These are phyloP conservation scores for Enteromius trimaculatus DNA, from an alignment of 2,797 vertebrate genomes.

Conservation along the genomic window DNA sequence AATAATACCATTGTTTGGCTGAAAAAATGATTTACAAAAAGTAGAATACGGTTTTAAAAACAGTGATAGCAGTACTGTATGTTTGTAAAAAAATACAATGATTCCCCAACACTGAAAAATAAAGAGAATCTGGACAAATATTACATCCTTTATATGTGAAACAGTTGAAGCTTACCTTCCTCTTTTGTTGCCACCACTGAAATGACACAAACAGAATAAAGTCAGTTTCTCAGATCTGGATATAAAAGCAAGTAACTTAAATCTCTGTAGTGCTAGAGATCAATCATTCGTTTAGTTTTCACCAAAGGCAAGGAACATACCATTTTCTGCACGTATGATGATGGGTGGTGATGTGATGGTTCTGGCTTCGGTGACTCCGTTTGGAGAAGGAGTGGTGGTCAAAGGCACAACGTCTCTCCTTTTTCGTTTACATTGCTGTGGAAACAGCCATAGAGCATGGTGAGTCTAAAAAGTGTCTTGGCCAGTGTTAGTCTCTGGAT, in stretches of 20 bases:
- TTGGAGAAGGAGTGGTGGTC: neutral
- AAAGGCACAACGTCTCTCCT: conserved; percentile 50
- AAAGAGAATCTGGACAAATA: neutral
- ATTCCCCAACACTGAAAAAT: no score
- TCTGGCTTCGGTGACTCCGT: conserved; percentile 63
- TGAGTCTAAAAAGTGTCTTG: neutral
- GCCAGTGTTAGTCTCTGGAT: neutral
- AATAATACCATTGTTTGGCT: neutral
- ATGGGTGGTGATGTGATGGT: conserved; percentile 75
- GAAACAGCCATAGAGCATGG: conserved; percentile 5
- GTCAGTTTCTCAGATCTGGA: conserved; percentile 21
- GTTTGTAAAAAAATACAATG: neutral
- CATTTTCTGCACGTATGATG: conserved; percentile 65
- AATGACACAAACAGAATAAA: conserved; percentile 41
- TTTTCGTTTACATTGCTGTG: conserved; percentile 64
- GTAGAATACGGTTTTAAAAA: neutral
- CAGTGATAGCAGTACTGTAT: neutral
- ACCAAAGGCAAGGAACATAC: conserved; percentile 54
- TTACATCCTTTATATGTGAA: conserved; percentile 1
- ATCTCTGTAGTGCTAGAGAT: neutral
- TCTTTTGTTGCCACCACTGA: conserved; percentile 65
- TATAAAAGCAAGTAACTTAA: neutral
- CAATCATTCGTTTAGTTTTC: neutral
- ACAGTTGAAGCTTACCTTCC: conserved; percentile 62
- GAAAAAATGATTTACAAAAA: neutral